Evolutionary conservation across 2,888 invertebrate genomes (phyloP), one percentile per base, ranked within the genome.

Genomic region (Nomada lathburiana): DNA sequence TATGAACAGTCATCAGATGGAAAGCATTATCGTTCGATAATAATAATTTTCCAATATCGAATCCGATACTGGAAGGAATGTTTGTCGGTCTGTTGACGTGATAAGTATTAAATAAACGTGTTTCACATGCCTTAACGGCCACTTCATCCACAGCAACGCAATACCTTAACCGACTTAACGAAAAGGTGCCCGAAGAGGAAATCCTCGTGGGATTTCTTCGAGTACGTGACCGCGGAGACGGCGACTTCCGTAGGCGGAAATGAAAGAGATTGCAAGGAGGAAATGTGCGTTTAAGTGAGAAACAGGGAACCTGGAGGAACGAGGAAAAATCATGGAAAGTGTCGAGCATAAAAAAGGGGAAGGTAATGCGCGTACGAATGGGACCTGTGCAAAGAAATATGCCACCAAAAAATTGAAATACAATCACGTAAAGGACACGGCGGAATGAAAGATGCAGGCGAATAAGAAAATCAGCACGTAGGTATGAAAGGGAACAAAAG

Each of bases 171-270:
- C 13, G 47, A 47, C 13, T 80, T 83, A 82, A 84, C 83, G 83
- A 88, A 88, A 85, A 80, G 83, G 85, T 82, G 87, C 62, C 80
- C 75, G 68, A 83, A 70, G 81, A 74, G 84, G 42, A 84, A 88
- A 85, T 86, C 82, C 86, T 83, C 83, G 68, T 75, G 84, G 85
- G 89, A 86, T 86, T 84, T 83, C 72, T 76, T 69, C 20, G 82
- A 68, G 65, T n/a, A 26, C 42, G 52, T 50, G 11, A 23, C 42
- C 16, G n/a, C 13, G 57, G 57, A 44, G 16, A 70, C 18, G 62
- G 50, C 44, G 26, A 1, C 44, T 69, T 29, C 36, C 20, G 23
- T 52, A 65, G 23, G 52, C 60, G 62, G 62, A 62, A 44, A 76
- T 55, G 60, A 68, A 74, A 53, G n/a, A 47, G 64, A 44, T n/a